Base-by-base conservation (phyloP, 2,888 invertebrate genomes). In the Melanchra persicariae region DNA sequence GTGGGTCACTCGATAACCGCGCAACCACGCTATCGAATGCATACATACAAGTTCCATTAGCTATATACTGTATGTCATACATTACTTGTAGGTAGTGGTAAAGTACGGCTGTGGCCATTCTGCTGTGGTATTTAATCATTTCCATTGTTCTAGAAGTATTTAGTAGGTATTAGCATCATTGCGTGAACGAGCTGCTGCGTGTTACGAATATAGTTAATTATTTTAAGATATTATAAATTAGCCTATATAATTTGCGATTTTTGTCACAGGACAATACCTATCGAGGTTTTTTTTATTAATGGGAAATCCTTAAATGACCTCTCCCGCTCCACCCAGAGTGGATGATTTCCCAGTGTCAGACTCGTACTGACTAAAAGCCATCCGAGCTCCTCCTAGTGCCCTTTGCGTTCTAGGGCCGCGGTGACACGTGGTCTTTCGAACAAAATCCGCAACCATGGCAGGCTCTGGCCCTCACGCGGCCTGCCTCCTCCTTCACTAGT, bases 1-100 rank as follows among this genome's bases (percentile, higher is more conserved):
- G 74, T 84, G 79, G 88, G 90, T 90, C 89, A 89, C 65, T 81
- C 77, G 89, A 89, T 90, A 88, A 84, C 75, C 78, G 81, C 81
- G 80, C 78, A 84, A 77, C 70, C 73, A 77, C 81, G 79, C 82
- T 88, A 83, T 86, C 82, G 63, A 70, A 66, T 65, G 75, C 68
- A 77, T 67, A 78, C 76, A 71, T 62, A 73, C 55, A 79, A 73
- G 77, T 75, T 79, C 76, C 82, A 77, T 80, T 79, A 54, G 74
- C 70, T 80, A 72, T 55, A 63, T 59, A 73, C 70, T 80, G 70
- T 55, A 63, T 59, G 65, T 77, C 74, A 77, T 76, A 69, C 57
- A 40, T 77, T 52, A 63, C 68, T 71, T 57, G 57, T 73, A 73
- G 69, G 75, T 61, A 72, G 60, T 75, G 70, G 62, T 75, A 68